These are phyloP conservation scores for Bhutanitis thaidina DNA, from an alignment of 2,888 invertebrate genomes.

Conservation along the genomic window DNA sequence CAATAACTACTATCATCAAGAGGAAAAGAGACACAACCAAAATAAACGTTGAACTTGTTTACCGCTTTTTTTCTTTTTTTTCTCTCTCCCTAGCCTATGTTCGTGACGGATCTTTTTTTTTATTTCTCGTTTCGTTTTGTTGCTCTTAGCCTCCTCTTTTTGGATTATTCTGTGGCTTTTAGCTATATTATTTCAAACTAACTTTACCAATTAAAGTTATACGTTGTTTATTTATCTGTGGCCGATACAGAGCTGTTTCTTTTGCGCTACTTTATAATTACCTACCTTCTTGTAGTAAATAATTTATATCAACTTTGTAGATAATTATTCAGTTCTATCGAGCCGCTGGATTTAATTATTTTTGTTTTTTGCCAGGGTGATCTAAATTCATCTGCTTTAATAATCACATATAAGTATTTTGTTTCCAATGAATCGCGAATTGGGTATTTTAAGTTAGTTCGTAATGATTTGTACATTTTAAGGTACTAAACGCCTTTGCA, in stretches of 20 bases:
- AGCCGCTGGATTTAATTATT: background rate
- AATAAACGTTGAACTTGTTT: constrained; percentile 80
- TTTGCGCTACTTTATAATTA: constrained; percentile 16
- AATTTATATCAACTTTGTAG: constrained; percentile 36
- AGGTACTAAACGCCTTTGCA: too few relatives aligned
- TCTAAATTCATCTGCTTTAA: constrained; percentile 1
- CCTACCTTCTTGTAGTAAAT: constrained; percentile 19
- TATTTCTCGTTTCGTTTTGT: constrained; percentile 62
- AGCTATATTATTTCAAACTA: constrained; percentile 69
- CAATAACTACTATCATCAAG: constrained; percentile 35
- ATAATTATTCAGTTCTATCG: constrained; percentile 9
- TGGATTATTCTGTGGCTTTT: constrained; percentile 74
- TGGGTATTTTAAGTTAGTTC: too few relatives aligned
- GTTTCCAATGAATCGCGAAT: too few relatives aligned
- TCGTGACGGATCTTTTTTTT: constrained; percentile 75
- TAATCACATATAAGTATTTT: constrained; percentile 2
- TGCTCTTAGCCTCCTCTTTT: constrained; percentile 62
- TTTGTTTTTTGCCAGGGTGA: background rate
- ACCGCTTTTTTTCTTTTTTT: constrained; percentile 65
- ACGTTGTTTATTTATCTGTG: constrained; percentile 10
- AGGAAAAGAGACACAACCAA: constrained; percentile 67
- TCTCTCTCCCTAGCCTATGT: constrained; percentile 78
- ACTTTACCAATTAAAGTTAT: constrained; percentile 29
- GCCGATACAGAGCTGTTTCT: constrained; percentile 5
- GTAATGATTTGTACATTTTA: too few relatives aligned